These are phyloP conservation scores for Lacerta agilis DNA, from an alignment of 2,797 vertebrate genomes.

Conservation along the genomic window DNA sequence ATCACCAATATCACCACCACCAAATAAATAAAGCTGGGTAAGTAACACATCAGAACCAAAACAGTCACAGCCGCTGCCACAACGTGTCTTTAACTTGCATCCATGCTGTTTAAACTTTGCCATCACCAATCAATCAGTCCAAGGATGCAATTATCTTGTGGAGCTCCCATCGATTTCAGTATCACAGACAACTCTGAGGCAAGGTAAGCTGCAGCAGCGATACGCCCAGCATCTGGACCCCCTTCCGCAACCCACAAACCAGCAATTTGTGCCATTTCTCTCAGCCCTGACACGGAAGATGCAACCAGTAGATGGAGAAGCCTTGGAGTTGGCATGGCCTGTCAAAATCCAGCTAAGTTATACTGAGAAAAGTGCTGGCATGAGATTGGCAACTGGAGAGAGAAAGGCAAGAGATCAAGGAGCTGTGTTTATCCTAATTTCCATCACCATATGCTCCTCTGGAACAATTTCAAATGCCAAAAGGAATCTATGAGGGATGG, in stretches of 20 bases:
- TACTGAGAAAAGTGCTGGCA: slow-evolving; percentile 14
- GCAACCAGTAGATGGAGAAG: neutral
- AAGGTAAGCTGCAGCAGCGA: neutral
- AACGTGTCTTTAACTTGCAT: neutral
- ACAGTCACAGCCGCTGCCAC: neutral
- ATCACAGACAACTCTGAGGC: neutral
- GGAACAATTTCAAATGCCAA: slow-evolving; percentile 25
- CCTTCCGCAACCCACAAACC: neutral
- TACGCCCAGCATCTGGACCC: neutral
- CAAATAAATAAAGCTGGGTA: too few relatives aligned
- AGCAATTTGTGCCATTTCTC: neutral
- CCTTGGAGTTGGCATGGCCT: neutral
- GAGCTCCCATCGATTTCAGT: neutral
- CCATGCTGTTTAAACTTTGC: neutral
- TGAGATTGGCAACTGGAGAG: slow-evolving; percentile 20
- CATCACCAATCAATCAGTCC: neutral
- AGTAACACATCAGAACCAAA: neutral
- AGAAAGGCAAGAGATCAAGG: slow-evolving; percentile 4
- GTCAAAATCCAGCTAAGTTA: neutral
- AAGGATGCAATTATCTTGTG: neutral
- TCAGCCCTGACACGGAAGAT: neutral
- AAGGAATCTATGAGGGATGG: neutral
- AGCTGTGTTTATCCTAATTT: slow-evolving; percentile 28
- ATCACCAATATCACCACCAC: too few relatives aligned
- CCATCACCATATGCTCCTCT: slow-evolving; percentile 10